Evolutionary conservation across 1,140 invertebrate genomes (phyloP).

Genomic region (Drosophila yakuba): DNA sequence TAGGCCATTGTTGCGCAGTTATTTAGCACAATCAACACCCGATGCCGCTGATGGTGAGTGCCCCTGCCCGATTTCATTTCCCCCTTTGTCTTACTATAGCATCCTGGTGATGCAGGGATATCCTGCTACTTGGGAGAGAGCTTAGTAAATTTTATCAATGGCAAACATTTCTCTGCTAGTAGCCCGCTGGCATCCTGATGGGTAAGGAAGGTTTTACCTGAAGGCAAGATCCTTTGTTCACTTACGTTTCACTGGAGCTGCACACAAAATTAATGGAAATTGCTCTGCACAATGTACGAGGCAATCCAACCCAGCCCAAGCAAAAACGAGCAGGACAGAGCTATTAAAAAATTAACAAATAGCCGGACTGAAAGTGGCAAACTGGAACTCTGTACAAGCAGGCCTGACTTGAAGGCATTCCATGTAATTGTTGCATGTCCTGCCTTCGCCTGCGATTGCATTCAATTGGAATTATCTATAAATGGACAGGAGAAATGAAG

Average conservation of each 20-base stretch:
- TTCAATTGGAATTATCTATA: constrained; percentile 56
- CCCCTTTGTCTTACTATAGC: constrained; percentile 6
- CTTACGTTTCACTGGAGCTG: constrained; percentile 72
- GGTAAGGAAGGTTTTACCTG: constrained; percentile 42
- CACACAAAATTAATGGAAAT: constrained; percentile 79
- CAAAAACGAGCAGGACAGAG: constrained; percentile 2
- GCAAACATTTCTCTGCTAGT: constrained; percentile 46
- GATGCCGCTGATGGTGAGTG: constrained; percentile 65
- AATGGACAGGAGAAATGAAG: constrained; percentile 6
- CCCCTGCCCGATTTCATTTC: background rate
- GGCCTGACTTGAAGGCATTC: constrained; percentile 5
- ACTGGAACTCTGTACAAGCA: constrained; percentile 8
- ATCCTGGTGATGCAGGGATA: constrained; percentile 4
- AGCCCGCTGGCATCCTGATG: constrained; percentile 4
- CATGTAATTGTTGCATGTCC: constrained; percentile 44
- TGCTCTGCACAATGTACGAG: constrained; percentile 46
- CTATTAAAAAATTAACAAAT: constrained; percentile 61
- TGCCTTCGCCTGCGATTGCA: constrained; percentile 29
- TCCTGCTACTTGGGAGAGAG: constrained; percentile 24
- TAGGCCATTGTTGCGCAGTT: constrained; percentile 82
- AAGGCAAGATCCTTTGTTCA: constrained; percentile 68
- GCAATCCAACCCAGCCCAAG: constrained; percentile 21
- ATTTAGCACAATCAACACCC: constrained; percentile 82
- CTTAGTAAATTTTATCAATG: constrained; percentile 74
- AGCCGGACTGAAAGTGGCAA: constrained; percentile 38